phyloP scores from a whole-genome alignment of 2,113 vertebrate genomes.

The Carlito syrichta region DNA sequence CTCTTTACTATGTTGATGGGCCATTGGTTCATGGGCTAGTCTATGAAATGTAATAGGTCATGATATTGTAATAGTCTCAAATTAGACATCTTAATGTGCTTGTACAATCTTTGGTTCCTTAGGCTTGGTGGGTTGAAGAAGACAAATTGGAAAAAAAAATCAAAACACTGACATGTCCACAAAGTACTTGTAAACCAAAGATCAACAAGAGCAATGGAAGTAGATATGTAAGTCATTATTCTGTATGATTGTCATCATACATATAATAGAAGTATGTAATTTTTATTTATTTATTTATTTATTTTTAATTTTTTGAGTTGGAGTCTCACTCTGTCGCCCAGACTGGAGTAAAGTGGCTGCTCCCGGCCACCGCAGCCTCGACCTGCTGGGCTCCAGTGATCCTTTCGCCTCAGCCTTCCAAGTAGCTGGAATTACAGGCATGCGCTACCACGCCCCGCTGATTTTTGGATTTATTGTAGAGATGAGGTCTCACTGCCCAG shows the following conservation, averaged over 20 bases:
- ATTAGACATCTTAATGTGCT: neutral
- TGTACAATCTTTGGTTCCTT: neutral
- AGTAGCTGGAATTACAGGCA: too few species aligned
- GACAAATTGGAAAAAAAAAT: neutral
- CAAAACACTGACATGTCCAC: neutral
- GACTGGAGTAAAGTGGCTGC: too few species aligned
- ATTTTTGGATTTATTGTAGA: too few species aligned
- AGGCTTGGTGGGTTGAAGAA: neutral
- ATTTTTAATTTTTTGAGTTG: too few species aligned
- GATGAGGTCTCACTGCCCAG: too few species aligned
- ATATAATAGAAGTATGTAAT: neutral
- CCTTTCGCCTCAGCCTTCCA: too few species aligned
- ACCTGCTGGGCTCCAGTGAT: too few species aligned
- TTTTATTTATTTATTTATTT: neutral
- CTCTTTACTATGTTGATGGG: neutral
- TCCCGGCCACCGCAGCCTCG: too few species aligned
- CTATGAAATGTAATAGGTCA: neutral
- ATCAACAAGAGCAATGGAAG: neutral
- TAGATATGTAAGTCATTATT: neutral
- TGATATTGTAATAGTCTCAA: neutral
- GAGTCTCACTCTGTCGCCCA: too few species aligned
- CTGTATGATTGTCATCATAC: neutral
- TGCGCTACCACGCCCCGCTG: too few species aligned
- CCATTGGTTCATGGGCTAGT: neutral
- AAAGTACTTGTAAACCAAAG: neutral